Conservation (phyloP, 2,888 invertebrate species). For the Lysandra bellargus region DNA sequence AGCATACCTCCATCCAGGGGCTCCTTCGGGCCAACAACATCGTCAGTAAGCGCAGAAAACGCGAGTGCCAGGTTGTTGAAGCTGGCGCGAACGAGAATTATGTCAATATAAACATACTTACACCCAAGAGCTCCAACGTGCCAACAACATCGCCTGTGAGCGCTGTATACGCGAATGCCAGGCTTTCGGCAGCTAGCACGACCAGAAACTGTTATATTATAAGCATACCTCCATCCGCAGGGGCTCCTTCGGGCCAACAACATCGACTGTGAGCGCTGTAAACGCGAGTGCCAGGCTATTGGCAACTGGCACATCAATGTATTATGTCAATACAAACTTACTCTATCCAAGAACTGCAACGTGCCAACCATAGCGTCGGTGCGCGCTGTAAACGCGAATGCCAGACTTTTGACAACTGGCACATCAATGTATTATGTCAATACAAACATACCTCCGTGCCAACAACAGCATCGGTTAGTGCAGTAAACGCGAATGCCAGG, state of each 20-base stretch:
- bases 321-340: conserved; percentile 77
- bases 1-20: conserved; percentile 74
- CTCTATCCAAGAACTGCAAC: conserved; percentile 83
- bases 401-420: conserved; percentile 91
- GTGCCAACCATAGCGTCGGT: conserved; percentile 85
- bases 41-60: conserved; percentile 69
- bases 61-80: conserved; percentile 91
- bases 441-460: conserved; percentile 80
- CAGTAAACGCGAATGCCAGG: conserved; percentile 91
- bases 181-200: conserved; percentile 90
- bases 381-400: conserved; percentile 90
- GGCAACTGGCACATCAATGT: conserved; percentile 89
- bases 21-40: conserved; percentile 84
- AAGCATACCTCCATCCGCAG: conserved; percentile 68
- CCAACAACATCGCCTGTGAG: conserved; percentile 86
- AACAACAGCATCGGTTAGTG: conserved; percentile 84
- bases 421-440: conserved; percentile 87
- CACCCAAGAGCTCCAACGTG: conserved; percentile 82
- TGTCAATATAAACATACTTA: conserved; percentile 68
- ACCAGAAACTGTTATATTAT: conserved; percentile 81
- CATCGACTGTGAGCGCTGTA: conserved; percentile 53
- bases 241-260: conserved; percentile 84
- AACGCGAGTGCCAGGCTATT: conserved; percentile 93
- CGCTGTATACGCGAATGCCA: conserved; percentile 92
- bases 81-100: conserved; percentile 88